Conservation (phyloP, 2,113 vertebrate genomes). For the Corapipo altera region DNA sequence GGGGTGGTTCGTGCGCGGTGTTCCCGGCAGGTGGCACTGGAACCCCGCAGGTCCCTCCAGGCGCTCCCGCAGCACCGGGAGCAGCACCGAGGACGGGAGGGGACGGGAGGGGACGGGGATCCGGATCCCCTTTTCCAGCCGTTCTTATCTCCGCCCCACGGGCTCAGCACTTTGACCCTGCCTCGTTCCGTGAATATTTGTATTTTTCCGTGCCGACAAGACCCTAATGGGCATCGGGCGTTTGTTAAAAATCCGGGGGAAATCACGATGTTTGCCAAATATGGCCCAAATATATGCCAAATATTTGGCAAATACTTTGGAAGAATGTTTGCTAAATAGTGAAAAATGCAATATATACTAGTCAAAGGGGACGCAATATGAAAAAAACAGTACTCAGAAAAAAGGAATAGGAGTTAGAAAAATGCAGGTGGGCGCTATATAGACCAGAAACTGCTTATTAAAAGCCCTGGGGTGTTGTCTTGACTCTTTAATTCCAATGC, state of each 20-base stretch:
- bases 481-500: neutral
- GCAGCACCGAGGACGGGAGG: neutral
- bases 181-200: accelerated
- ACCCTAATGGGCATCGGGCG: neutral
- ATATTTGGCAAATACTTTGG: neutral
- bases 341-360: neutral
- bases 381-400: neutral
- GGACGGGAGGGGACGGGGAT: neutral
- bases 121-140: neutral
- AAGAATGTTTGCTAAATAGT: neutral
- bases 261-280: neutral
- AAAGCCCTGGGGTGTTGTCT: neutral
- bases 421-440: accelerated
- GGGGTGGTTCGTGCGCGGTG: neutral
- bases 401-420: neutral
- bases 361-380: neutral
- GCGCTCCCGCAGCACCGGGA: neutral
- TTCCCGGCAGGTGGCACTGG: neutral
- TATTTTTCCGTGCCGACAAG: neutral
- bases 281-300: neutral
- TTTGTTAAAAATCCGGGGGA: neutral
- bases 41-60: neutral
- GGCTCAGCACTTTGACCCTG: neutral
- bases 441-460: neutral
- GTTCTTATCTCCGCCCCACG: accelerated